Conservation (phyloP, 2,888 invertebrate species). For the Ophioninae sp. region DNA sequence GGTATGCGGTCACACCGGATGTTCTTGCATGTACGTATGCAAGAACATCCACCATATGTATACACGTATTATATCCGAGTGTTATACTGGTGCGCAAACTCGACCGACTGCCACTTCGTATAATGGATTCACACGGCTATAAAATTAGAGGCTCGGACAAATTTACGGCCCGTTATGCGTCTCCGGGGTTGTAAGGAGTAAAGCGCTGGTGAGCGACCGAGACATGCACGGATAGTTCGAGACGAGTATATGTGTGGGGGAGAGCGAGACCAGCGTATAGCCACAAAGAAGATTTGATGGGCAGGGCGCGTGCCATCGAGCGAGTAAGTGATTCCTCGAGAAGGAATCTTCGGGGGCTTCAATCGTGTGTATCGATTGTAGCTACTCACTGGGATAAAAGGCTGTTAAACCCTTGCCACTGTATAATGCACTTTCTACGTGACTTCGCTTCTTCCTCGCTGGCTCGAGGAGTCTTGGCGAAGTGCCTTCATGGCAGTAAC, state of each 20-base stretch:
- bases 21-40: neutral
- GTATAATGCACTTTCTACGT: neutral
- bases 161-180: conserved; percentile 71
- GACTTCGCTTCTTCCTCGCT: neutral
- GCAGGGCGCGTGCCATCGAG: conserved; percentile 61
- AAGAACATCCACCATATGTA: neutral
- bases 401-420: neutral
- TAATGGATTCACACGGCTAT: conserved; percentile 78
- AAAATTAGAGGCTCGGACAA: conserved; percentile 80
- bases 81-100: conserved; percentile 68
- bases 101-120: conserved; percentile 74
- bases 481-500: neutral
- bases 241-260: conserved; percentile 41
- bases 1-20: conserved; percentile 48
- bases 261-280: conserved; percentile 15
- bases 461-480: neutral
- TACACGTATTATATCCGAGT: conserved; percentile 32
- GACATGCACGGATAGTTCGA: conserved; percentile 32
- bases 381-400: neutral
- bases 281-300: conserved; percentile 64
- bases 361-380: conserved; percentile 44
- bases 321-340: conserved; percentile 54
- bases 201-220: conserved; percentile 41
- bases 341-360: conserved; percentile 45
- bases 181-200: conserved; percentile 38